Evolutionary conservation across 2,113 vertebrate genomes (phyloP), one percentile per base, ranked within the genome.

Genomic region (Mellivora capensis): DNA sequence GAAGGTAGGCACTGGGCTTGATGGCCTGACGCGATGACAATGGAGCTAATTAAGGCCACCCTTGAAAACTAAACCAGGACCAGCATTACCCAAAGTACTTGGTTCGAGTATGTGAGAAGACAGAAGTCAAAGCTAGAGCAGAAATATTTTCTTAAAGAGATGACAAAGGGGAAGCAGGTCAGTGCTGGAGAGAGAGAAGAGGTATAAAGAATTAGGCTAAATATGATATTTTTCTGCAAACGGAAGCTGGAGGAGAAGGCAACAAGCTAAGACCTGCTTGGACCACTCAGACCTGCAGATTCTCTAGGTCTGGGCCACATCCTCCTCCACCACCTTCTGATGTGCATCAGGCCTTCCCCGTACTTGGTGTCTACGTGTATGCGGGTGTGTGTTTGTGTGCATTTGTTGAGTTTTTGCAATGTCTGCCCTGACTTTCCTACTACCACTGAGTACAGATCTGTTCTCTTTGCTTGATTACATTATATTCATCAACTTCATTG

Each of bases 31-130:
- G 9, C 31, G 54, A 37, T 11, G 10, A 77, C 44, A 79, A 76
- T 34, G 42, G 64, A 95, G 62, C 52, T 86, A 79, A 86, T 80
- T 52, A 71, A 87, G 64, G 14, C 44, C 95, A 74, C 9, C 15
- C 21, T 37, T 20, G 67, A 49, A 74, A 27, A 42, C 67, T 34
- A 80, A 93, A 61, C 27, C 4, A 29, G 61, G 81, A 67, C 23
- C 31, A 83, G 77, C 5, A 39, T 69, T 42, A 20, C 74, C 61
- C 77, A 80, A 81, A 81, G 7, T 47, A 10, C n/a, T 17, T 21
- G 67, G 47, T 12, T 88, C 39, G 34, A 17, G 71, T 27, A 21
- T 2, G 6, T n/a, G 34, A 84, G 42, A 81, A 91, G 31, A 61
- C 37, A 88, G 47, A n/a, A 76, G 23, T 44, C 52, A 13, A 37